Percentiles rank a stretch among this genome's conserved stretches.
These are phyloP conservation scores for Ectemnius lituratus DNA, from an alignment of 2,888 invertebrate species.

Conservation along the genomic window DNA sequence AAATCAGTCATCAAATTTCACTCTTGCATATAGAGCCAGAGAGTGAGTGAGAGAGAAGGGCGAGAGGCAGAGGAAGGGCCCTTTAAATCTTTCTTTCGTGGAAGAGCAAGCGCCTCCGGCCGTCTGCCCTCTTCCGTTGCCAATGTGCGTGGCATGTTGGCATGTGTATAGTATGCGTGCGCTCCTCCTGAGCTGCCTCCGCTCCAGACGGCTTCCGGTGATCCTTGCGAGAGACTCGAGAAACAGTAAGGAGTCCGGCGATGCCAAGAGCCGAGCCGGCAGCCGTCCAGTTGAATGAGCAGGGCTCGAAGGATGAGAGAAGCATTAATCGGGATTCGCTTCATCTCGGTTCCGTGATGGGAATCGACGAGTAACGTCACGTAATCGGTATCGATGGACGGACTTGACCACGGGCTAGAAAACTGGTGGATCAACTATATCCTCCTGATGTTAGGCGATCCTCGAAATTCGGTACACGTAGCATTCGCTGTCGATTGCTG, in stretches of 20 bases:
- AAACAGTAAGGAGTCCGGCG: conserved; percentile 2
- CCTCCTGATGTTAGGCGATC: conserved; percentile 26
- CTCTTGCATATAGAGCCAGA: not conserved
- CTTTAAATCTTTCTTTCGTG: conserved; percentile 8
- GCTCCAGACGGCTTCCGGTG: not conserved
- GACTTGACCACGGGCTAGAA: conserved; percentile 54
- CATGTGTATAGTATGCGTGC: not conserved
- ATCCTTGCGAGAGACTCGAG: not conserved
- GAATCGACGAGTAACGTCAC: conserved; percentile 47
- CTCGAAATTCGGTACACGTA: conserved; percentile 62
- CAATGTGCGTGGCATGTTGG: no score
- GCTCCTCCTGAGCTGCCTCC: not conserved
- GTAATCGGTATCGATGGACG: conserved; percentile 61
- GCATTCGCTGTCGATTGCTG: conserved; percentile 52
- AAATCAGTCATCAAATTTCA: conserved; percentile 31
- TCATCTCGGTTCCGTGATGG: conserved; percentile 42
- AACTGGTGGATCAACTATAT: conserved; percentile 51
- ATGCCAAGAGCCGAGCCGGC: not conserved
- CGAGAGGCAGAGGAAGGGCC: not conserved
- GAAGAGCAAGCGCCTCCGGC: not conserved
- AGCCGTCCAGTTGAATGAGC: not conserved
- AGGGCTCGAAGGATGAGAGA: conserved; percentile 13
- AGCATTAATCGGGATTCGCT: conserved; percentile 43
- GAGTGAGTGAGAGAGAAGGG: no score
- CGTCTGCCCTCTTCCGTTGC: no score